A percentile compares a stretch with the other conserved stretches of the same genome.
Evolutionary conservation across 1,140 invertebrate genomes (phyloP).

Genomic region (Pseudomyrmex gracilis): DNA sequence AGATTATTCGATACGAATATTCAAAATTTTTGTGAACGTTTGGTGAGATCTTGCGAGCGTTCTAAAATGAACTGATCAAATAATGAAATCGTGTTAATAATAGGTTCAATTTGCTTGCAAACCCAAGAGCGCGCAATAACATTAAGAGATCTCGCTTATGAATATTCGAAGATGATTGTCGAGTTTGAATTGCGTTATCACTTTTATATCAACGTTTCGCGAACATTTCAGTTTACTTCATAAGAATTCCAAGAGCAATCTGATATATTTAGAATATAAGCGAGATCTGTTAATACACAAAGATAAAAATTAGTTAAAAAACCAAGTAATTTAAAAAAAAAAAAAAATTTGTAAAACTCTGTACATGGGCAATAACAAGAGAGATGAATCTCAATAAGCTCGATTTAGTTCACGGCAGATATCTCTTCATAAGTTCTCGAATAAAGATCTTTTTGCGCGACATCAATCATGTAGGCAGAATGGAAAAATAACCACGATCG

Average conservation of each 20-base stretch:
- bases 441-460: neutral
- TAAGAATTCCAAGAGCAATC: too few relatives aligned
- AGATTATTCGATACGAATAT: neutral
- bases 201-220: too few relatives aligned
- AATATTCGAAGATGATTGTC: too few relatives aligned
- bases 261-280: too few relatives aligned
- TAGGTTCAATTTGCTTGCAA: neutral
- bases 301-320: too few relatives aligned
- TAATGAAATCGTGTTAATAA: neutral
- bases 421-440: neutral
- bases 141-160: too few relatives aligned
- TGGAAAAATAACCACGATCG: neutral
- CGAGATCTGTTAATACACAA: too few relatives aligned
- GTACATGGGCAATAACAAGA: too few relatives aligned
- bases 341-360: neutral
- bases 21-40: conserved; percentile 17
- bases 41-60: neutral
- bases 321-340: too few relatives aligned
- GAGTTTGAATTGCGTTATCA: too few relatives aligned
- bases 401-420: neutral
- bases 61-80: neutral
- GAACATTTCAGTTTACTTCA: too few relatives aligned
- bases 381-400: neutral
- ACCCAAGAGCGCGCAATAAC: too few relatives aligned
- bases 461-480: conserved; percentile 31